Percentiles rank a stretch among this genome's conserved stretches.
phyloP scores from a whole-genome alignment of 2,888 invertebrate genomes.

The Leptura quadrifasciata region DNA sequence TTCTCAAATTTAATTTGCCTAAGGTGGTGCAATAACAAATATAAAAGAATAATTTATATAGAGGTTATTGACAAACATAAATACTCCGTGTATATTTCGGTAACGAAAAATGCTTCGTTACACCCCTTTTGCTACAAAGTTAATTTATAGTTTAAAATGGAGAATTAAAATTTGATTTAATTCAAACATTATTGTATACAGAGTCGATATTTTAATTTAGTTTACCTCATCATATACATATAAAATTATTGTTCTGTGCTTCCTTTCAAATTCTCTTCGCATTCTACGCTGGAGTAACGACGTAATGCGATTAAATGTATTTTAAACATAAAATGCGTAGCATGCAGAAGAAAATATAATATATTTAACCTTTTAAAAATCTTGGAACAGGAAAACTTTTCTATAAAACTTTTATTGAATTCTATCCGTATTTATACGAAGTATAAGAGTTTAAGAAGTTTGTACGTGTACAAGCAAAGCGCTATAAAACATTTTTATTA shows the following conservation, averaged over 20 bases:
- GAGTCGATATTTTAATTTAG: neutral
- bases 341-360: neutral
- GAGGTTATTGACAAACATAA: too few species aligned
- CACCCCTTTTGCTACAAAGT: too few species aligned
- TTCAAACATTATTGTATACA: too few species aligned
- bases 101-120: too few species aligned
- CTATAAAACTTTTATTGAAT: neutral
- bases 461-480: neutral
- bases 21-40: too few species aligned
- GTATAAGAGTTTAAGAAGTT: neutral
- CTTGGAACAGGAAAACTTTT: neutral
- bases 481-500: neutral
- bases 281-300: neutral
- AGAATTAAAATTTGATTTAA: too few species aligned
- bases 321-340: neutral
- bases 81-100: too few species aligned
- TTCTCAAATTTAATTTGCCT: too few species aligned
- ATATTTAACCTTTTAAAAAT: neutral
- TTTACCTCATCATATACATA: neutral
- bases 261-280: neutral
- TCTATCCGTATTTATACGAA: neutral
- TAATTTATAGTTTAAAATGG: too few species aligned
- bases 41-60: too few species aligned
- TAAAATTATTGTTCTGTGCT: neutral
- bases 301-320: neutral